These are phyloP conservation scores for Nemotelus pantherinus DNA, from an alignment of 2,888 invertebrate species.

Conservation along the genomic window DNA sequence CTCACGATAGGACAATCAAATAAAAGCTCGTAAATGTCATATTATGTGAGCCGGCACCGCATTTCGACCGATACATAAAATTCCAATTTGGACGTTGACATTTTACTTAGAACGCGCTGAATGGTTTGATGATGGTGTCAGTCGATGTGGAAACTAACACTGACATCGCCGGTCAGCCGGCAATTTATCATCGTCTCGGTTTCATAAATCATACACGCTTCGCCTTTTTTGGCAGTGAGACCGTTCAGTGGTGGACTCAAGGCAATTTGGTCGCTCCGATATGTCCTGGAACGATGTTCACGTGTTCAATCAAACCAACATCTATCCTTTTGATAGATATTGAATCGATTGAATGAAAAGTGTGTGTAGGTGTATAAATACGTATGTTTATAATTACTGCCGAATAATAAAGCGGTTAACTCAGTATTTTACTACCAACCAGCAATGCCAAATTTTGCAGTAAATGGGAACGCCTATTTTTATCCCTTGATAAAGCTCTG, in stretches of 20 bases:
- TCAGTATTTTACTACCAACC: too few species aligned
- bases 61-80: conserved; percentile 35
- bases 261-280: neutral
- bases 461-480: too few species aligned
- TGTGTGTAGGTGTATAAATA: neutral
- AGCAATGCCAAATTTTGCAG: too few species aligned
- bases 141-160: conserved; percentile 28
- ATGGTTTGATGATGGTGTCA: conserved; percentile 32
- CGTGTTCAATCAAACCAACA: conserved; percentile 25
- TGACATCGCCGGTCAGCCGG: conserved; percentile 15
- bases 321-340: conserved; percentile 27
- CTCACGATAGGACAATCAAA: conserved; percentile 43
- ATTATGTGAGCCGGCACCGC: conserved; percentile 41
- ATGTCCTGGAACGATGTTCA: conserved; percentile 19
- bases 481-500: too few species aligned
- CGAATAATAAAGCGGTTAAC: neutral
- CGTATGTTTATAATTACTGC: neutral
- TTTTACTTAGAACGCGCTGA: conserved; percentile 40
- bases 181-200: conserved; percentile 46
- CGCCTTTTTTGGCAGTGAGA: conserved; percentile 39
- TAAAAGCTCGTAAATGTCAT: conserved; percentile 47
- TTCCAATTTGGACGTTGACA: conserved; percentile 44
- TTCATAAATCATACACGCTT: conserved; percentile 46
- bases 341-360: conserved; percentile 9
- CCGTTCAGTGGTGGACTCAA: conserved; percentile 6